Base-by-base conservation (phyloP, 1,140 invertebrate genomes). In the Atta texana region DNA sequence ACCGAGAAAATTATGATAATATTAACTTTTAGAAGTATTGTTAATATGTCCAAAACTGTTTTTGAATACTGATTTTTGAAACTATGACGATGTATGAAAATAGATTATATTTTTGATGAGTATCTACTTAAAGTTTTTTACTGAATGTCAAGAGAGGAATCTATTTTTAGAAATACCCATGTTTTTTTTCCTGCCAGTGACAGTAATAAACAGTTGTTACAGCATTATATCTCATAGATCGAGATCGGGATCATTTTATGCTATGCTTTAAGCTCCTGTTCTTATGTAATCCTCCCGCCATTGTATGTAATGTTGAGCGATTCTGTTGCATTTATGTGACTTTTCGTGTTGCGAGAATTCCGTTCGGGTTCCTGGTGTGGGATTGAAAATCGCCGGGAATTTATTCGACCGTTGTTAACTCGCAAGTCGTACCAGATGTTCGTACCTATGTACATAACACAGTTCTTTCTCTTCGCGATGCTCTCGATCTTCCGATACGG, bases 341-440 rank as follows among this genome's bases (percentile, higher is more conserved):
- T 84, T 84, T 74, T 57, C 39, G 16, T 16, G 76, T 21, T 49
- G 10, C 31, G n/a, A 18, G 72, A 76, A 88, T 85, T 39, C 12
- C 31, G 55, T 21, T 5, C 12, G 28, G 12, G n/a, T 24, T 49
- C 14, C 28, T 51, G 51, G 31, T 74, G 49, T 6, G 16, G 57
- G 55, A 86, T 78, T 55, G 78, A 84, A 87, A 87, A 84, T 87
- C 71, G 31, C 10, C 21, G 59, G 21, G 71, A 85, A 87, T 87
- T 87, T 85, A 85, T 87, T 68, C 81, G 72, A 64, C 72, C 69
- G 81, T 57, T 74, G 31, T 71, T 75, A 75, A 84, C 55, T 84
- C 55, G 55, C 80, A 69, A 84, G 39, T 81, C 80, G 57, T n/a
- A 59, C 39, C 55, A 59, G 71, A 85, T 59, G 71, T 84, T 85